These are phyloP conservation scores for Chorisops tibialis DNA, from an alignment of 2,888 invertebrate species.

Conservation along the genomic window DNA sequence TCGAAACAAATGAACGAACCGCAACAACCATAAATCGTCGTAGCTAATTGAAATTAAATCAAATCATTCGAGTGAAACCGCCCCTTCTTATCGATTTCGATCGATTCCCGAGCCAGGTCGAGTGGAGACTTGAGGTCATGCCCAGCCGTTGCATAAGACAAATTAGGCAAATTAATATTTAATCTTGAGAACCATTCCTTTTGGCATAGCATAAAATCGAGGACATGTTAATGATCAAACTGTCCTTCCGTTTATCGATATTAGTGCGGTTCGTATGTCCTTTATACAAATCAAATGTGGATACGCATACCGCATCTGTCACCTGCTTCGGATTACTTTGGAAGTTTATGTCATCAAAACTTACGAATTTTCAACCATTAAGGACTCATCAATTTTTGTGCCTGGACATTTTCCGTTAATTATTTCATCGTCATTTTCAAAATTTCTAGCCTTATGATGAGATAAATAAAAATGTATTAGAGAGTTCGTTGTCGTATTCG, in stretches of 20 bases:
- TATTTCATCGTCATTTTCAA: no score
- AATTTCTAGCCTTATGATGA: no score
- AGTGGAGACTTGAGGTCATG: no score
- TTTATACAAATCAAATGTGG: not conserved
- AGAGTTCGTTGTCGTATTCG: no score
- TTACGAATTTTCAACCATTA: conserved; percentile 2
- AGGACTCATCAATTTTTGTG: not conserved
- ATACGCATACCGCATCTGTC: conserved; percentile 1
- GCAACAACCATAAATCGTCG: no score
- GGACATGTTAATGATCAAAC: conserved; percentile 9
- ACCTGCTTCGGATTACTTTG: not conserved
- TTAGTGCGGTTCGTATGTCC: not conserved
- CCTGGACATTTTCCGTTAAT: not conserved
- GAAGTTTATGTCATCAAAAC: conserved; percentile 16
- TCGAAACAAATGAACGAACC: no score
- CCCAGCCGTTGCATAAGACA: conserved; percentile 12
- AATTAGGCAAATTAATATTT: conserved; percentile 32
- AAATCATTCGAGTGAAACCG: not conserved
- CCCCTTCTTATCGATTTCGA: not conserved
- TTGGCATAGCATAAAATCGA: not conserved
- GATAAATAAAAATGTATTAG: no score
- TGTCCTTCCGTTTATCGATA: not conserved
- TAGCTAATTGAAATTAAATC: conserved; percentile 13
- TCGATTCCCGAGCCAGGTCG: no score
- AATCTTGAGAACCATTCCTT: conserved; percentile 29